phyloP scores from a whole-genome alignment of 2,113 vertebrate species.

The Balaeniceps rex region DNA sequence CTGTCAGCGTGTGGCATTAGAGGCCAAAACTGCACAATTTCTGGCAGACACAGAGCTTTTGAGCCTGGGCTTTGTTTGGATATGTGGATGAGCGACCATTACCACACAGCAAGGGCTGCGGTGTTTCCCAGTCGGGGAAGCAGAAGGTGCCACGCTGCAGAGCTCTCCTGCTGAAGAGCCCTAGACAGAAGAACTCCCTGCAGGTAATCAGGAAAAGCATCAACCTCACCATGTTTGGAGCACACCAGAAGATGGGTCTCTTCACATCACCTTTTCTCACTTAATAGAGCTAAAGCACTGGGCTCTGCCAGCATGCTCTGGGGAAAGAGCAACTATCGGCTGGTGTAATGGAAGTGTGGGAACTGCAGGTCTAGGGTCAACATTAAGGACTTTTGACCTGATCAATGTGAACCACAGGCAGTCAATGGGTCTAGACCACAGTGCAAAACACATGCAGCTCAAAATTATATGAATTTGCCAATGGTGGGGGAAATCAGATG shows the following conservation, averaged over 20 bases:
- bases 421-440: neutral
- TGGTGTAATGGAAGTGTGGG: neutral
- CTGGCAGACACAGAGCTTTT: neutral
- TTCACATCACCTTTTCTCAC: neutral
- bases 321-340: neutral
- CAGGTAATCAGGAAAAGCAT: neutral
- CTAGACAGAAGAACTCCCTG: neutral
- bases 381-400: neutral
- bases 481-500: neutral
- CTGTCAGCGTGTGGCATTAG: neutral
- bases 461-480: neutral
- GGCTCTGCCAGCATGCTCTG: neutral
- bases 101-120: neutral
- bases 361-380: neutral
- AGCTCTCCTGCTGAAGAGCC: neutral
- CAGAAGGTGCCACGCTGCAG: fast-evolving
- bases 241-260: neutral
- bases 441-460: neutral
- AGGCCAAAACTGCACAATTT: neutral
- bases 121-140: neutral
- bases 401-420: neutral
- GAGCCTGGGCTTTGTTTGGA: neutral
- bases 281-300: neutral
- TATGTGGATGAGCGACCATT: neutral
- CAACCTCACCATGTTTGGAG: neutral